Percentiles rank a stretch among this genome's conserved stretches.
These are phyloP conservation scores for Anolis carolinensis DNA, from an alignment of 2,113 vertebrate genomes.

Conservation along the genomic window DNA sequence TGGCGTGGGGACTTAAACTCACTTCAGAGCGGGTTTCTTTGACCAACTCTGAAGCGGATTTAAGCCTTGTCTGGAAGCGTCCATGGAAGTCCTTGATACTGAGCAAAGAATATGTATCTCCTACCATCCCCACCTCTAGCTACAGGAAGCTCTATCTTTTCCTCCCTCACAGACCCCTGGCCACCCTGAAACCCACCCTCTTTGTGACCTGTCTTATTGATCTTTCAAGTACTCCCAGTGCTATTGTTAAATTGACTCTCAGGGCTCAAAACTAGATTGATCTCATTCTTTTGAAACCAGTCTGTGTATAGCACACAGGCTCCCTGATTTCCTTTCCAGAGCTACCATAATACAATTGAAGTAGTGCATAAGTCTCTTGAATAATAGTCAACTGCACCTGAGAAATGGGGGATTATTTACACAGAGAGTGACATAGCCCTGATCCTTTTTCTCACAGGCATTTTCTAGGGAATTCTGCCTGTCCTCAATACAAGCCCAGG, in stretches of 20 bases:
- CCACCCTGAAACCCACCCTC: no score
- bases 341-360: neutral
- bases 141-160: no score
- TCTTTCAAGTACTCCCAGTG: neutral
- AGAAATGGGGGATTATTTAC: neutral
- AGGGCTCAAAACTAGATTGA: neutral
- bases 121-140: no score
- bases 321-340: neutral
- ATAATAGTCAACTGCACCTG: neutral
- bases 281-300: neutral
- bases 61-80: no score
- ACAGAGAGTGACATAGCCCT: neutral
- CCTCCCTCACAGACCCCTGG: no score
- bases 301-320: neutral
- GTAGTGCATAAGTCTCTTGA: neutral
- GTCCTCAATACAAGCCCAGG: neutral
- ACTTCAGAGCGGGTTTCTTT: no score
- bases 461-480: neutral
- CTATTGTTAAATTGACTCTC: neutral
- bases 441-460: conserved; percentile 8
- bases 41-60: no score
- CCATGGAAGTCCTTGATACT: no score
- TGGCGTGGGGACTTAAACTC: no score
- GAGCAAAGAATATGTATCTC: no score
- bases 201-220: neutral